These are phyloP conservation scores for Cataglyphis albicans DNA, from an alignment of 2,888 invertebrate species.

Conservation along the genomic window DNA sequence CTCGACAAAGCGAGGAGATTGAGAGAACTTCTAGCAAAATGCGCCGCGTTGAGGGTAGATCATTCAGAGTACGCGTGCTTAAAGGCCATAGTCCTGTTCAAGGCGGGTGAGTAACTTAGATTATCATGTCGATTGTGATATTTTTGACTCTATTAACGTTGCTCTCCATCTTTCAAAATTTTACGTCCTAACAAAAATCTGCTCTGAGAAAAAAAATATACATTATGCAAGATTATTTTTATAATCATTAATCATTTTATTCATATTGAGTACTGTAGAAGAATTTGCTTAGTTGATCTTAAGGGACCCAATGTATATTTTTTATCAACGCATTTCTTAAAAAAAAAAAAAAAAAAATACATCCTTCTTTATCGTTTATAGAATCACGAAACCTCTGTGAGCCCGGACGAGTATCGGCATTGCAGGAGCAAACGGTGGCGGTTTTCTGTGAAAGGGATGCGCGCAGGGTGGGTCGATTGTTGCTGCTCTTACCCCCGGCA, in stretches of 20 bases:
- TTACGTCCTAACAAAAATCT: not conserved
- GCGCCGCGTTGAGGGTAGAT: slow-evolving; percentile 90
- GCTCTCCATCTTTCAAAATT: not conserved
- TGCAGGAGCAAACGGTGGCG: slow-evolving; percentile 94
- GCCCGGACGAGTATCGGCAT: slow-evolving; percentile 88
- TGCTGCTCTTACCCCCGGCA: slow-evolving; percentile 91
- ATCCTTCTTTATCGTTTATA: slow-evolving; percentile 75
- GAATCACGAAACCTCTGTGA: slow-evolving; percentile 89
- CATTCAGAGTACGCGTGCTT: slow-evolving; percentile 94
- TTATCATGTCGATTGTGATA: not conserved
- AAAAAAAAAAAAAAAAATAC: too few species aligned
- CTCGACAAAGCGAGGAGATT: slow-evolving; percentile 88
- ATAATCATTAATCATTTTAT: not conserved
- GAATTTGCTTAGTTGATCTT: not conserved
- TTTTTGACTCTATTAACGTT: not conserved
- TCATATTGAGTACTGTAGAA: not conserved
- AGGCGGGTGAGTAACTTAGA: slow-evolving; percentile 89
- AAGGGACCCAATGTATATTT: not conserved
- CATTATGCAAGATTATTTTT: not conserved
- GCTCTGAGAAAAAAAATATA: not conserved
- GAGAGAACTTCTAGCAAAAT: slow-evolving; percentile 89
- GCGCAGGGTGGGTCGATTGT: slow-evolving; percentile 90
- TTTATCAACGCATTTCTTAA: not conserved
- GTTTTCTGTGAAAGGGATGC: slow-evolving; percentile 92
- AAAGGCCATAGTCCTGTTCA: slow-evolving; percentile 93